phyloP scores from a whole-genome alignment of 2,113 vertebrate genomes.

The Penelope pileata region DNA sequence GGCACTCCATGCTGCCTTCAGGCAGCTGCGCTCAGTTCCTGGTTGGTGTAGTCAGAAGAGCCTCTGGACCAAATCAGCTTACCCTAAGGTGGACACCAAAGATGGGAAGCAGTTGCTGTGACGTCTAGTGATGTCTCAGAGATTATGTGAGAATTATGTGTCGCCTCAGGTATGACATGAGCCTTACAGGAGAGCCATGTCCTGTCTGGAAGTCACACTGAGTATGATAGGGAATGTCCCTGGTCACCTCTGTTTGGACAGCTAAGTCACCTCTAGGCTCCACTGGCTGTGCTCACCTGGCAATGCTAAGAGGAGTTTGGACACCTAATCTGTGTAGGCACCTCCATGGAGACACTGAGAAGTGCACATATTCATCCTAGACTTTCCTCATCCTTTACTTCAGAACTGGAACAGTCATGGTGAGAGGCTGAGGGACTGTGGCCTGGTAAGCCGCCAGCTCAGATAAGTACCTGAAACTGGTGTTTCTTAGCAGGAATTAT shows the following conservation, averaged over 20 bases:
- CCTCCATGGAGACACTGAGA: accelerated
- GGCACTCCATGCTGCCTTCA: background rate
- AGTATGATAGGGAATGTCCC: background rate
- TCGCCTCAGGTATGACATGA: background rate
- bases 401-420: background rate
- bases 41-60: background rate
- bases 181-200: accelerated
- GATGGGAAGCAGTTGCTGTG: background rate
- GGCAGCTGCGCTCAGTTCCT: background rate
- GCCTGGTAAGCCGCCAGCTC: background rate
- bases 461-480: background rate
- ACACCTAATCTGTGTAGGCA: background rate
- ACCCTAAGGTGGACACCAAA: background rate
- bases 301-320: background rate
- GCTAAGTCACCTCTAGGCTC: background rate
- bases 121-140: background rate
- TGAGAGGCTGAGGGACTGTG: background rate
- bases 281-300: background rate
- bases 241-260: background rate
- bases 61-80: background rate
- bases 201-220: background rate
- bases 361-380: background rate
- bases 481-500: background rate
- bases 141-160: background rate
- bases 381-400: background rate